These are phyloP conservation scores for Idaea dimidiata DNA, from an alignment of 2,888 invertebrate species.

Conservation along the genomic window DNA sequence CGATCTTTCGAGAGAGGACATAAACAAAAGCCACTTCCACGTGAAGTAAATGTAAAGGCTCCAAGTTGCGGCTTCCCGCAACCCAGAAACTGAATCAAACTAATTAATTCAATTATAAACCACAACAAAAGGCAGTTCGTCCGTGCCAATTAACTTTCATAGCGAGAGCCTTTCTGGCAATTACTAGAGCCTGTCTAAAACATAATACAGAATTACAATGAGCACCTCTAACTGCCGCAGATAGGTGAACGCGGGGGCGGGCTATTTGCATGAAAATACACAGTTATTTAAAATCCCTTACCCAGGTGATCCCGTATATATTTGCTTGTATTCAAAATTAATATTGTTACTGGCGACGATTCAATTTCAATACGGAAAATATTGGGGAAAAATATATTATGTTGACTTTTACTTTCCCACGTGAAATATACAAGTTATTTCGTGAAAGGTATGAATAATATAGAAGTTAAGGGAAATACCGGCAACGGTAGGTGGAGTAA, in stretches of 20 bases:
- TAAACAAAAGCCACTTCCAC: background rate
- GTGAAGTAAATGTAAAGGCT: background rate
- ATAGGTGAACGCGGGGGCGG: slow-evolving; percentile 10
- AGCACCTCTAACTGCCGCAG: slow-evolving; percentile 14
- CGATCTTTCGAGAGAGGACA: background rate
- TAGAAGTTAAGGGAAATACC: background rate
- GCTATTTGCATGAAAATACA: slow-evolving; percentile 27
- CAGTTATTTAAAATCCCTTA: slow-evolving; percentile 23
- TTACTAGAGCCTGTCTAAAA: slow-evolving; percentile 31
- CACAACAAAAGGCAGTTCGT: slow-evolving; percentile 18
- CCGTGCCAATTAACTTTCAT: slow-evolving; percentile 29
- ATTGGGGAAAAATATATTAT: background rate
- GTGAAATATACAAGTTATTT: background rate
- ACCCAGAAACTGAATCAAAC: slow-evolving; percentile 14
- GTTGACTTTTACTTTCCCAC: background rate
- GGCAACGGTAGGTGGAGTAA: background rate
- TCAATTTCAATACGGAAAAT: background rate
- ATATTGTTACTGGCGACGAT: slow-evolving; percentile 1
- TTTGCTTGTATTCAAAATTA: background rate
- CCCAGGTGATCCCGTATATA: slow-evolving; percentile 13
- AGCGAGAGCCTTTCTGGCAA: slow-evolving; percentile 22
- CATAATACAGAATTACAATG: slow-evolving; percentile 33
- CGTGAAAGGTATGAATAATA: background rate
- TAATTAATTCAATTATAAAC: slow-evolving; percentile 23
- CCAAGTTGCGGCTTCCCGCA: background rate